A percentile compares a stretch with the other conserved stretches of the same genome.
These are phyloP conservation scores for Trissolcus brochymenae DNA, from an alignment of 2,888 invertebrate species.

Conservation along the genomic window DNA sequence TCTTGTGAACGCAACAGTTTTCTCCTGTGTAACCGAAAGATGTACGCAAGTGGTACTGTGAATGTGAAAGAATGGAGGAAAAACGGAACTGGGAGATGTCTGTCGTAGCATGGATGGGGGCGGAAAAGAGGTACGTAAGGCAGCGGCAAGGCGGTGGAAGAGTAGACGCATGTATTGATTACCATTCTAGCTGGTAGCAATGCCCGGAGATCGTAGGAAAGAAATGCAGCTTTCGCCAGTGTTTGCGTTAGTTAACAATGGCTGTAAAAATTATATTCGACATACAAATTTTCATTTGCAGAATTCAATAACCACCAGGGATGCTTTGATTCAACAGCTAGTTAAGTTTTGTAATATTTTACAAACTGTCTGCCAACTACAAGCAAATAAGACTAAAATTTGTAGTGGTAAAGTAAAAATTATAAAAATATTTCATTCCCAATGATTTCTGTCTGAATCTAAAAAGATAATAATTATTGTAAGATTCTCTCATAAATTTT, in stretches of 20 bases:
- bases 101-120: constrained; percentile 57
- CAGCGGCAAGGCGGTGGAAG: constrained; percentile 63
- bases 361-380: too few species aligned
- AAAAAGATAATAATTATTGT: too few species aligned
- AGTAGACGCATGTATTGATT: constrained; percentile 70
- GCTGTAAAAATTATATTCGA: background rate
- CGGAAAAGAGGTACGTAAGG: constrained; percentile 57
- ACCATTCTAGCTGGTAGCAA: constrained; percentile 60
- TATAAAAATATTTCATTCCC: too few species aligned
- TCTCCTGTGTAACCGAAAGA: constrained; percentile 52
- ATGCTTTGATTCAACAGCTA: background rate
- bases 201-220: constrained; percentile 57
- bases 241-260: constrained; percentile 30
- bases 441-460: too few species aligned
- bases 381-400: too few species aligned
- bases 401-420: too few species aligned
- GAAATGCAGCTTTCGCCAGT: constrained; percentile 55
- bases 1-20: too few species aligned
- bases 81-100: constrained; percentile 63
- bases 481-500: background rate
- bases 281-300: background rate
- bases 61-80: constrained; percentile 62
- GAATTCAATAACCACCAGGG: background rate
- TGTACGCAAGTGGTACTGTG: constrained; percentile 45
- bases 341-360: too few species aligned